Percentiles rank a stretch among this genome's conserved stretches.
phyloP scores from a whole-genome alignment of 2,888 invertebrate genomes.

The Proisotoma minuta region DNA sequence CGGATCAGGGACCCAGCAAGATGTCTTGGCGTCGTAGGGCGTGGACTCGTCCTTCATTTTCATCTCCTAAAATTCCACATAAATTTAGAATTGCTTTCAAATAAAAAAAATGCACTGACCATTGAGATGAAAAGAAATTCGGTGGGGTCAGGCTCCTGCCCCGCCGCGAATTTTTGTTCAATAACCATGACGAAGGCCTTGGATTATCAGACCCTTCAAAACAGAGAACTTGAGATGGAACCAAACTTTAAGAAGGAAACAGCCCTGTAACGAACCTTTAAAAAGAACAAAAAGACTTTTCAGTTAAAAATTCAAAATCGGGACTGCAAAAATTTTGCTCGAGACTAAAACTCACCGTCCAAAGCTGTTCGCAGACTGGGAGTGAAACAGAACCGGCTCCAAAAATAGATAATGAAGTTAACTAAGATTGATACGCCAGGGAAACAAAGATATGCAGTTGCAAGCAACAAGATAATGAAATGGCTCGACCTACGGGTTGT shows the following conservation, averaged over 20 bases:
- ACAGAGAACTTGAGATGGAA: background rate
- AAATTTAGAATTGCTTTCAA: background rate
- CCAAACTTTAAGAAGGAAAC: background rate
- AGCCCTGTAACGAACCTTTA: background rate
- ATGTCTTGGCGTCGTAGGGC: conserved; percentile 99
- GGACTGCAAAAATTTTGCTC: too few relatives aligned
- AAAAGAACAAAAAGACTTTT: too few relatives aligned
- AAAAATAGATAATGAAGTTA: too few relatives aligned
- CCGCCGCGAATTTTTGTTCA: conserved; percentile 38
- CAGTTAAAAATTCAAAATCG: too few relatives aligned
- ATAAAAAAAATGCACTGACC: conserved; percentile 25
- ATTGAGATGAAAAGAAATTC: conserved; percentile 90
- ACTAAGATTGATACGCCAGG: too few relatives aligned
- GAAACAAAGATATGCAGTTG: too few relatives aligned
- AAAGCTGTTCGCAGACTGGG: too few relatives aligned
- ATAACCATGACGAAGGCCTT: conserved; percentile 36
- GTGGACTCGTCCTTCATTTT: conserved; percentile 97
- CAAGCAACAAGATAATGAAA: too few relatives aligned
- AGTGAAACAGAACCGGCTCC: too few relatives aligned
- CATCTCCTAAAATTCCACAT: conserved; percentile 63
- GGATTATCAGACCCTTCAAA: background rate
- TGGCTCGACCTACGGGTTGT: too few relatives aligned
- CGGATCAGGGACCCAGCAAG: conserved; percentile 97
- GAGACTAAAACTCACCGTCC: too few relatives aligned
- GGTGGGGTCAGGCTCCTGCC: conserved; percentile 82